phyloP scores from a whole-genome alignment of 2,888 invertebrate species.

The Amorpha juglandis region DNA sequence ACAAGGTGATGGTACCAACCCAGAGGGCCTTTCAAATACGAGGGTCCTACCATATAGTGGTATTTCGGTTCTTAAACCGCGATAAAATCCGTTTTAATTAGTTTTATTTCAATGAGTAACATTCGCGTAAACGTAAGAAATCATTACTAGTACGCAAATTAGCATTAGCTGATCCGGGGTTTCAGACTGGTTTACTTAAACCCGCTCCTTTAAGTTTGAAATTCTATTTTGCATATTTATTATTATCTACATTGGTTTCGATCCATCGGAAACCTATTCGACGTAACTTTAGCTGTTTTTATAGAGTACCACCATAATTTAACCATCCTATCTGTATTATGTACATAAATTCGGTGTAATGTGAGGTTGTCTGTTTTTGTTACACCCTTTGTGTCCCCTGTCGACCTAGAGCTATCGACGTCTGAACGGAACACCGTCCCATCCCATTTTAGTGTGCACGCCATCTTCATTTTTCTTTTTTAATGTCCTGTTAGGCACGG shows the following conservation, averaged over 20 bases:
- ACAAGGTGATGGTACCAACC: too few relatives aligned
- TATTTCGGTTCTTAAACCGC: too few relatives aligned
- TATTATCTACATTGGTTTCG: slow-evolving; percentile 30
- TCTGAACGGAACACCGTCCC: slow-evolving; percentile 16
- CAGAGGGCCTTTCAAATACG: too few relatives aligned
- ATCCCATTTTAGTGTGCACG: slow-evolving; percentile 26
- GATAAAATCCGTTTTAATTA: too few relatives aligned
- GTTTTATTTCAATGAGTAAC: too few relatives aligned
- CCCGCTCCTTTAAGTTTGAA: too few relatives aligned
- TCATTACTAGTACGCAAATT: too few relatives aligned
- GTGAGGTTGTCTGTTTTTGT: slow-evolving; percentile 39
- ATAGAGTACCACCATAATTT: background rate
- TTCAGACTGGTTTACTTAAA: slow-evolving; percentile 27
- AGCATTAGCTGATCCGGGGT: too few relatives aligned
- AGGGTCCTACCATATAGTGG: too few relatives aligned
- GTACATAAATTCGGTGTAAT: slow-evolving; percentile 14
- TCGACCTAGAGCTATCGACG: slow-evolving; percentile 27
- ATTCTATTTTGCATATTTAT: slow-evolving; percentile 33
- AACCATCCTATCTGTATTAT: slow-evolving; percentile 15
- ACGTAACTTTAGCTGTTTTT: slow-evolving; percentile 21
- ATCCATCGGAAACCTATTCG: slow-evolving; percentile 32
- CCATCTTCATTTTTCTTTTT: slow-evolving; percentile 17
- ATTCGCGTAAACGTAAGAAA: too few relatives aligned
- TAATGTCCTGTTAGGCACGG: slow-evolving; percentile 9
- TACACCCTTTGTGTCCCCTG: slow-evolving; percentile 31